Evolutionary conservation across 2,797 vertebrate genomes (phyloP), one percentile per base, ranked within the genome.

Genomic region (Morelia viridis): DNA sequence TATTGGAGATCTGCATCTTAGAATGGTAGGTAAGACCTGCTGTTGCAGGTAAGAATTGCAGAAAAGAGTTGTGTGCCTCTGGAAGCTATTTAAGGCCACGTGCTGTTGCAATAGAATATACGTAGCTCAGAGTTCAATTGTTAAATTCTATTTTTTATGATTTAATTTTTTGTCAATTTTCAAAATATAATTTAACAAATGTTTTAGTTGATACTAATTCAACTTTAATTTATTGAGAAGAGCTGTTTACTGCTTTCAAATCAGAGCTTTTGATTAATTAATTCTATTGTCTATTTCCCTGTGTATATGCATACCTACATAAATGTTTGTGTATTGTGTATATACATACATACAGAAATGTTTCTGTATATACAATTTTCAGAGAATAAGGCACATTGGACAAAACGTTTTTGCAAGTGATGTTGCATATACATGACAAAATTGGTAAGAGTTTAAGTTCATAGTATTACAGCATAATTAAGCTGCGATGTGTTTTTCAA

Each of bases 151-250:
- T 5, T 8, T 53, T 3, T 53, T 53, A 64, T 87, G 26, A 19
- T 91, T 56, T 57, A 57, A 58, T 58, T 13, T 24, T 83, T 50
- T 17, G 31, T 76, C 56, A 71, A 22, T 87, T 31, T 90, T 90
- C 3, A n/a, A 91, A 85, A 28, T 71, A 35, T 85, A 31, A 91
- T 85, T 91, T 64, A n/a, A 91, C 64, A 85, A 65, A 26, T 10
- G 15, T 76, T 24, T 46, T 61, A 41, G 35, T 46, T 11, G 0
- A 13, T 50, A 28, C 15, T 58, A 58, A 60, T 58, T 50, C 1
- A 19, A 10, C 58, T 91, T 31, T 17, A 71, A 15, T 62, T 53
- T 64, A 85, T n/a, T 56, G 10, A 53, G 2, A 90, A 85, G 35
- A 86, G 56, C 31, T 26, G 22, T 15, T 10, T 5, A n/a, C 22